Conservation (phyloP, 2,797 vertebrate genomes). For the Otolemur crassicaudatus region DNA sequence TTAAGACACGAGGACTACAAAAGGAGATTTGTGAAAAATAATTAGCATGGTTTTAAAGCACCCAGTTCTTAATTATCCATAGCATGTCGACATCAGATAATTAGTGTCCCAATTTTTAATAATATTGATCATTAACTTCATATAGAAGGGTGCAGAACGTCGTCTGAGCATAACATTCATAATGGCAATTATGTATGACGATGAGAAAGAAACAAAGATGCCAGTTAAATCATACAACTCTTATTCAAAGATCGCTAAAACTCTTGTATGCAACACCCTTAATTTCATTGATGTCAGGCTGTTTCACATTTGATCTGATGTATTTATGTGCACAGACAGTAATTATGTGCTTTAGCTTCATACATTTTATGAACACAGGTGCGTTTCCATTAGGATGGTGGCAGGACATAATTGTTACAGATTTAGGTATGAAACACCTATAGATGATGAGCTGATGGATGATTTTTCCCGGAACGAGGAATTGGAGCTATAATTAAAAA, state of each 20-base stretch:
- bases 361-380: background rate
- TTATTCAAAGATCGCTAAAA: slow-evolving; percentile 47
- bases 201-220: slow-evolving; percentile 22
- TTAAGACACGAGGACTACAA: slow-evolving; percentile 88
- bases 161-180: slow-evolving; percentile 71
- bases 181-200: background rate
- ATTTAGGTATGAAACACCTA: background rate
- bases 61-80: slow-evolving; percentile 90
- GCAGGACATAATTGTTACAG: background rate
- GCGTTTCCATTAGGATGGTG: background rate
- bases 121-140: slow-evolving; percentile 89
- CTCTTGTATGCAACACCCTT: background rate
- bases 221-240: slow-evolving; percentile 55
- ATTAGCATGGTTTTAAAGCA: slow-evolving; percentile 87
- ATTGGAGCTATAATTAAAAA: background rate
- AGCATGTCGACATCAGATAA: slow-evolving; percentile 91
- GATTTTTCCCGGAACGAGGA: background rate
- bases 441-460: background rate
- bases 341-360: background rate
- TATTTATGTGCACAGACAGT: background rate
- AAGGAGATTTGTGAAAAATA: slow-evolving; percentile 88
- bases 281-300: background rate
- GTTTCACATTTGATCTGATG: background rate
- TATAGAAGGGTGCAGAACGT: slow-evolving; percentile 83
- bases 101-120: slow-evolving; percentile 90